phyloP scores from a whole-genome alignment of 35 echinoderm and acorn worm species.

The Apostichopus japonicus region DNA sequence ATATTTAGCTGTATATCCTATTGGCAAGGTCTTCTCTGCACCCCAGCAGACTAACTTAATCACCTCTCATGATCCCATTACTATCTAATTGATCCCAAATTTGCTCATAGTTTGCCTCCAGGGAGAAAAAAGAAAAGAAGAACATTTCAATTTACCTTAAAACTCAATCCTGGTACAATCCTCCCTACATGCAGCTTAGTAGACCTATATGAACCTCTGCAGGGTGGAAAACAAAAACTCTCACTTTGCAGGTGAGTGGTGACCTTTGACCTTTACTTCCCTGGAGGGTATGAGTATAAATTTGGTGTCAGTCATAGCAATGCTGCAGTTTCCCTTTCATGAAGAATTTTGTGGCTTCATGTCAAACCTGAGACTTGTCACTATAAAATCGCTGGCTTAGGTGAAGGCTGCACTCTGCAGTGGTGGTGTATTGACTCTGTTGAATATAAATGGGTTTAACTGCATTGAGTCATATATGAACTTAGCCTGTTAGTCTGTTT shows the following conservation, averaged over 20 bases:
- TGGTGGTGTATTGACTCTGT: too few relatives aligned
- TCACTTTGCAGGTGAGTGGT: conserved; percentile 14
- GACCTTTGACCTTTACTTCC: conserved; percentile 24
- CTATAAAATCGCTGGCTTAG: too few relatives aligned
- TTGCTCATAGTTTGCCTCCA: conserved; percentile 35
- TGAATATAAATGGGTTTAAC: too few relatives aligned
- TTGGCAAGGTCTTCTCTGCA: too few relatives aligned
- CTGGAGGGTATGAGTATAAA: conserved; percentile 25
- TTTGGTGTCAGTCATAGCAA: not conserved
- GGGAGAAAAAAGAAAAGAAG: not conserved
- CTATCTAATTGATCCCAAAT: conserved; percentile 44
- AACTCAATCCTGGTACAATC: not conserved
- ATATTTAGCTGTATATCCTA: too few relatives aligned
- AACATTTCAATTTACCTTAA: not conserved
- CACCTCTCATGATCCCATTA: conserved; percentile 1
- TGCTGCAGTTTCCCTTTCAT: not conserved
- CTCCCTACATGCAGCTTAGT: not conserved
- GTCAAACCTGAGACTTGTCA: too few relatives aligned
- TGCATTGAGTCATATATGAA: too few relatives aligned
- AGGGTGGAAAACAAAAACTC: not conserved
- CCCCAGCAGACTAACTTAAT: too few relatives aligned
- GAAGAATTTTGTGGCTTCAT: too few relatives aligned
- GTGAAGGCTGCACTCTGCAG: too few relatives aligned
- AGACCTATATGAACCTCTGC: not conserved
- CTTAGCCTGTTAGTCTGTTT: too few relatives aligned